Base-by-base conservation (phyloP, 2,888 invertebrate species). In the Microctonus aethiopoides region DNA sequence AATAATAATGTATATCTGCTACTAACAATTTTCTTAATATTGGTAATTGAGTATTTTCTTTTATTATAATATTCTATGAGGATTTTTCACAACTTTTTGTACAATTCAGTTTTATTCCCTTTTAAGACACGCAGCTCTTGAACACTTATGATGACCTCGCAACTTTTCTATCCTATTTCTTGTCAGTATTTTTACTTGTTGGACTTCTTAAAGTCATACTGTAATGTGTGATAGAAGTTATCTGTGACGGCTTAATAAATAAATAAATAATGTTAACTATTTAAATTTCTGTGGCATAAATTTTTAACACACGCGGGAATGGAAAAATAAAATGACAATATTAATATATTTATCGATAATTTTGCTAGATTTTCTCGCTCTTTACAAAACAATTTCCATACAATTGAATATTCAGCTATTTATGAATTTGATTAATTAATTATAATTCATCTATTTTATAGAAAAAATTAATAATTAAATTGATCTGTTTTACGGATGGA, bases 161-260 rank as follows among this genome's bases (percentile, higher is more conserved):
- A 65, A 68, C 70, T 69, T 63, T 71, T 73, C 63, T 74, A 68
- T 62, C 62, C 36, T 46, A 34, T 62, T 70, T 70, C 61, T 64
- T 20, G 72, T 46, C 74, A 62, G 68, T 34, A 36, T 69, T 60
- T 69, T 67, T 71, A 68, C 72, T 64, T 71, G 68, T 72, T 71
- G 66, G 66, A 72, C 62, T 72, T 71, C 66, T 60, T 67, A n/a
- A 52, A 46, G 51, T 63, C 73, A 72, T 75, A 74, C 70, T 77
- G 76, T 77, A 72, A 80, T 80, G 78, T 82, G 81, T 82, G 81
- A 79, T 79, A 80, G 78, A 78, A 16, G 74, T 75, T 81, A 79
- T 79, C 76, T 74, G 79, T 79, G 78, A 81, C 78, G 78, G 78
- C 75, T 79, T 81, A 82, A 82, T 80, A 80, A 81, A 82, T 78